Evolutionary conservation across 35 echinoderm and acorn worm species (phyloP).

Genomic region (Heliocidaris tuberculata): DNA sequence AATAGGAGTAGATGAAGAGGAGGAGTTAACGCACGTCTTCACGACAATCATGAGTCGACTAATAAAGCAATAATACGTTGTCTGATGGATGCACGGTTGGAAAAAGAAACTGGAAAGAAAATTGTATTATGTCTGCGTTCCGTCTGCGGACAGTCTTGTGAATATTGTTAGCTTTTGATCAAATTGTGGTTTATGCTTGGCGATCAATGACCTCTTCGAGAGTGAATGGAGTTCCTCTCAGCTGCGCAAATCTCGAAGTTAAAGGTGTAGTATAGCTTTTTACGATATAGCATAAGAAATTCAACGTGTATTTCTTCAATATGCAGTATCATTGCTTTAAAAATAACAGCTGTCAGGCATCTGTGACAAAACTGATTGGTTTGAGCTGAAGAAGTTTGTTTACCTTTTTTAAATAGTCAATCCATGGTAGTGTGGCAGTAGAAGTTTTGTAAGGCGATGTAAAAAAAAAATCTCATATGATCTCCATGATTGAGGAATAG

Average conservation of each 20-base stretch:
- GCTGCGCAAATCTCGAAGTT: neutral
- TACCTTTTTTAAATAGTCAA: too few relatives aligned
- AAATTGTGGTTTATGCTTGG: constrained; percentile 27
- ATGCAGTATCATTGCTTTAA: too few relatives aligned
- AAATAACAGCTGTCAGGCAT: too few relatives aligned
- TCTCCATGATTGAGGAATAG: too few relatives aligned
- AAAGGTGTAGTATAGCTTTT: neutral
- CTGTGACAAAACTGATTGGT: too few relatives aligned
- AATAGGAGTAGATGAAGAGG: neutral
- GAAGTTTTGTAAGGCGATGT: too few relatives aligned
- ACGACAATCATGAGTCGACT: neutral
- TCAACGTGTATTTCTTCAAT: too few relatives aligned
- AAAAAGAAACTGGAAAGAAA: constrained; percentile 31
- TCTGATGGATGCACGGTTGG: neutral
- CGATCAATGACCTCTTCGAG: constrained; percentile 15
- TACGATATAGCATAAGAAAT: too few relatives aligned
- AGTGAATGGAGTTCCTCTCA: constrained; percentile 22
- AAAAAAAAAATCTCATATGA: too few relatives aligned
- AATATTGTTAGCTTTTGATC: constrained; percentile 34
- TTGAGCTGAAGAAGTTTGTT: too few relatives aligned
- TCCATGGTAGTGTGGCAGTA: too few relatives aligned
- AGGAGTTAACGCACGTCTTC: neutral
- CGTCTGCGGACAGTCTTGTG: constrained; percentile 27
- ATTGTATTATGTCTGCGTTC: neutral
- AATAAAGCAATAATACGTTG: neutral